Evolutionary conservation across 2,797 vertebrate genomes (phyloP), one percentile per base, ranked within the genome.

Genomic region (Jordanella pulchra): DNA sequence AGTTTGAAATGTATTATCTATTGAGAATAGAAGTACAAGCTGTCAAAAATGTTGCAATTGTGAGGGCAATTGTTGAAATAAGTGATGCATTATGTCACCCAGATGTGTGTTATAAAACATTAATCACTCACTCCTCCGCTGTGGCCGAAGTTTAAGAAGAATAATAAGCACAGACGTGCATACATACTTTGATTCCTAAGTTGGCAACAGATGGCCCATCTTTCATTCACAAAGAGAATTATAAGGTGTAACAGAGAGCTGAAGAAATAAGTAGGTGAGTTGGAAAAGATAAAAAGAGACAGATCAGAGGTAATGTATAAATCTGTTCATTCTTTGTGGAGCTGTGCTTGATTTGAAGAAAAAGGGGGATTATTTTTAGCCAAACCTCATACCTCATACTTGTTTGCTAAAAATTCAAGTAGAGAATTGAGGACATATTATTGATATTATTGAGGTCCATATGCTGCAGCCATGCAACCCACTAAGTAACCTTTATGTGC

Each of bases 191-290:
- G 71, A 44, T 75, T 67, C 7, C 4, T 61, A 61, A 60, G 27
- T 56, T 67, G 39, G 50, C 69, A 81, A 73, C 87, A 85, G 83
- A 86, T 84, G 79, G 81, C 13, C 53, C 44, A 48, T 70, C 53
- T 48, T 56, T 32, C 68, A 70, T 65, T 72, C 58, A 32, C 13
- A 73, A 65, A 77, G 69, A 69, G 48, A 78, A 85, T 67, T 69
- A 86, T 80, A 55, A n/a, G 45, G 18, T n/a, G 23, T 68, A 63
- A 77, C 21, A 47, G 44, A 58, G 50, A 67, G 71, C 32, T 51
- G 15, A 13, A 45, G 72, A 66, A 71, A 69, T 55, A 79, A 71
- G 23, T 30, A 71, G 68, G 71, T 54, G 39, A 79, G 55, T 35
- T 51, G 69, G 47, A 30, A 45, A 69, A 80, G 48, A 74, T 44